phyloP scores from a whole-genome alignment of 2,113 vertebrate species.

The Amblyornis subalaris region DNA sequence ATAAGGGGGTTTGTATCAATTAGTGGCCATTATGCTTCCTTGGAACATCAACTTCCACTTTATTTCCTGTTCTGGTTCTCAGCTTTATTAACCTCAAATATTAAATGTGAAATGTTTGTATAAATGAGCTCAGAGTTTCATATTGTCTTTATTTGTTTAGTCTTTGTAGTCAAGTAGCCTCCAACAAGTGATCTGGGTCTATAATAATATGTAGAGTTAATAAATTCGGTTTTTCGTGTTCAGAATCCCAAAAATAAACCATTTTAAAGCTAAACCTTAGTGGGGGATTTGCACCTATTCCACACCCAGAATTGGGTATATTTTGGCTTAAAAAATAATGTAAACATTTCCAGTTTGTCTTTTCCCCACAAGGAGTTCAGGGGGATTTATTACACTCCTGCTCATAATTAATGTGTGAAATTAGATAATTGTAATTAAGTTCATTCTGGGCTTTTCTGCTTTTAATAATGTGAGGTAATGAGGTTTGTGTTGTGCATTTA shows the following conservation, averaged over 20 bases:
- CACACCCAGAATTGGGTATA: not conserved
- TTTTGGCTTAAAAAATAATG: not conserved
- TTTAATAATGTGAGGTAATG: not conserved
- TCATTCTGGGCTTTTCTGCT: not conserved
- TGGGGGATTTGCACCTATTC: not conserved
- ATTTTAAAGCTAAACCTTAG: not conserved
- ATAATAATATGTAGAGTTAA: not conserved
- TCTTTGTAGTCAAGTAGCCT: not conserved
- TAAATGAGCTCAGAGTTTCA: not conserved
- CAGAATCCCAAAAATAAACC: not conserved
- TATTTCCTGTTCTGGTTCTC: constrained; percentile 29
- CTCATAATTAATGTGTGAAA: not conserved
- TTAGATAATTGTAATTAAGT: not conserved
- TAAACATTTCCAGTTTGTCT: not conserved
- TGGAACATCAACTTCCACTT: constrained; percentile 1
- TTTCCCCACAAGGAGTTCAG: not conserved
- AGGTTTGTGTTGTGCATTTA: not conserved
- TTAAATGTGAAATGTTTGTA: not conserved
- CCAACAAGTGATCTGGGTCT: not conserved
- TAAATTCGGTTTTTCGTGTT: not conserved
- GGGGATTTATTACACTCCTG: not conserved
- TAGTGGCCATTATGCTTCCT: not conserved
- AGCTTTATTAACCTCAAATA: not conserved
- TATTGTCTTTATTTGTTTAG: not conserved
- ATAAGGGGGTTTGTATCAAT: not conserved